phyloP scores from a whole-genome alignment of 2,113 vertebrate species.

The Etia nguti region DNA sequence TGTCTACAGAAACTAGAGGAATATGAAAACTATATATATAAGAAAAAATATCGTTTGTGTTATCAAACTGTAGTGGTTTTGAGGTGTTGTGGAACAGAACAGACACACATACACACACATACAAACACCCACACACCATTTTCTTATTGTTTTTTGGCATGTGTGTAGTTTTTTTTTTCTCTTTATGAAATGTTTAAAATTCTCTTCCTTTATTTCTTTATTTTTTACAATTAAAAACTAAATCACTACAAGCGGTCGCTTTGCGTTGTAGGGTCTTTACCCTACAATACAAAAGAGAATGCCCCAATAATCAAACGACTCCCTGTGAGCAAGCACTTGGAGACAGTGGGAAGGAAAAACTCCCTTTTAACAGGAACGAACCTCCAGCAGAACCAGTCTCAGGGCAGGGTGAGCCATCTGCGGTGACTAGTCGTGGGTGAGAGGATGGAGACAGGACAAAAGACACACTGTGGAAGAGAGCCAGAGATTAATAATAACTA shows the following conservation, averaged over 20 bases:
- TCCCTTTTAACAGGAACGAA: not conserved
- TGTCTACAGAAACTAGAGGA: not conserved
- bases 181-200: not conserved
- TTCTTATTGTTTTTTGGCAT: too few relatives aligned
- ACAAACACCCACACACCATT: too few relatives aligned
- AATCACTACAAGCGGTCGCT: not conserved
- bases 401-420: not conserved
- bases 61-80: not conserved
- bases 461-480: not conserved
- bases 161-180: too few relatives aligned
- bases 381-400: not conserved
- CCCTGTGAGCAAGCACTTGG: not conserved
- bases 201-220: not conserved
- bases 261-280: accelerated
- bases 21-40: accelerated
- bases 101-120: too few relatives aligned
- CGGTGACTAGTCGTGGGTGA: accelerated
- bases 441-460: not conserved
- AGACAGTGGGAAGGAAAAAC: not conserved
- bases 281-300: not conserved
- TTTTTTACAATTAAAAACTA: not conserved
- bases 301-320: not conserved
- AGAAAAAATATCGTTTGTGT: not conserved
- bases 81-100: not conserved
- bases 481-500: not conserved